phyloP scores from a whole-genome alignment of 2,888 invertebrate genomes.

The Drosophila paranaensis region DNA sequence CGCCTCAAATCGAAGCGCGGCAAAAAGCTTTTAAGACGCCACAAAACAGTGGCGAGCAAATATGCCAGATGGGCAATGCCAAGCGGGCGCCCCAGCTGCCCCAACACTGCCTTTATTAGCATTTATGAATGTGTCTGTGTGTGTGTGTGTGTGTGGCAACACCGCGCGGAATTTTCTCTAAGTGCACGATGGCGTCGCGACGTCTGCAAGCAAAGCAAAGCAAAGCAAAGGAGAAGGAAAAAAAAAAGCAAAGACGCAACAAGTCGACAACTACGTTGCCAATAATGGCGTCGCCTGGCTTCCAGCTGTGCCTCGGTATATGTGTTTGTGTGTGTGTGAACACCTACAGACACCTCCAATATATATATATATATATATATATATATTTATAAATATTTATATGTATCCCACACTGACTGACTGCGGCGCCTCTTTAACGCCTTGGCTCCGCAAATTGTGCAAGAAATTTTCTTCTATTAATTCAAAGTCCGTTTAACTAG shows the following conservation, averaged over 20 bases:
- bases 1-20: constrained; percentile 45
- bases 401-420: not conserved
- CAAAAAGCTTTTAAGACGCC: constrained; percentile 41
- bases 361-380: not conserved
- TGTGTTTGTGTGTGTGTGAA: constrained; percentile 16
- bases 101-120: constrained; percentile 40
- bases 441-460: constrained; percentile 30
- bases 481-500: not conserved
- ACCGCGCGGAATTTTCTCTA: constrained; percentile 42
- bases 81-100: not conserved
- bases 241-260: constrained; percentile 50
- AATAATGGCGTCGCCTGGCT: constrained; percentile 43
- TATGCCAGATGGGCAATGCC: constrained; percentile 17
- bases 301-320: constrained; percentile 27
- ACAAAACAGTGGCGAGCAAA: constrained; percentile 30
- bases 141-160: not conserved
- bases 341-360: not conserved
- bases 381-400: too few relatives aligned
- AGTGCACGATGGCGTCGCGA: constrained; percentile 58
- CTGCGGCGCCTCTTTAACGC: constrained; percentile 34
- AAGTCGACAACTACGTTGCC: constrained; percentile 51
- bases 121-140: constrained; percentile 6
- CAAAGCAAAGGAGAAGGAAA: constrained; percentile 20
- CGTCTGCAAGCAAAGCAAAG: constrained; percentile 51
- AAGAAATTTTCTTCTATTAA: constrained; percentile 13